phyloP scores from a whole-genome alignment of 2,888 invertebrate genomes.

The Pterostichus madidus region DNA sequence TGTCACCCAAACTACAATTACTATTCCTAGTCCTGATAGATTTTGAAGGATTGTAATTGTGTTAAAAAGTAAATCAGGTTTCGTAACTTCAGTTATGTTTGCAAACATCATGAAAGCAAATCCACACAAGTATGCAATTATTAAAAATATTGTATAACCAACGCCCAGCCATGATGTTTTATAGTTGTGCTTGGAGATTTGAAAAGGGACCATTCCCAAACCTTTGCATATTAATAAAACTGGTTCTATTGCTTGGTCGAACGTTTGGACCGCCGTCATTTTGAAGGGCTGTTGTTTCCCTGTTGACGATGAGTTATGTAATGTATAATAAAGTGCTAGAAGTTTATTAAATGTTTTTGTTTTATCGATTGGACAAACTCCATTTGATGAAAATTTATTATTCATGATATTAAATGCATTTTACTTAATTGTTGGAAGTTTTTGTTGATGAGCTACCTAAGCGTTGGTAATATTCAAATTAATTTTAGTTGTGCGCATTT shows the following conservation, averaged over 20 bases:
- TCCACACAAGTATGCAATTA: slow-evolving; percentile 48
- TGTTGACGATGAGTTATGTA: background rate
- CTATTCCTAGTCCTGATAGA: slow-evolving; percentile 58
- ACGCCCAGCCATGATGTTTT: slow-evolving; percentile 66
- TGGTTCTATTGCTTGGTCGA: slow-evolving; percentile 68
- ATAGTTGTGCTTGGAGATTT: slow-evolving; percentile 66
- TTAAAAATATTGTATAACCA: slow-evolving; percentile 46
- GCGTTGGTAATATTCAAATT: slow-evolving; percentile 8
- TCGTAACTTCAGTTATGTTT: slow-evolving; percentile 4
- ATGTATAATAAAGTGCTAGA: background rate
- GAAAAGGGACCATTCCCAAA: slow-evolving; percentile 68
- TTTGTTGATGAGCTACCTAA: background rate
- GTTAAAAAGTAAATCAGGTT: slow-evolving; percentile 45
- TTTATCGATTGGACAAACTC: slow-evolving; percentile 24
- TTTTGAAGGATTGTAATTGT: slow-evolving; percentile 63
- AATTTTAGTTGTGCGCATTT: slow-evolving; percentile 69
- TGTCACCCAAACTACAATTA: slow-evolving; percentile 68
- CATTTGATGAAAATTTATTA: slow-evolving; percentile 56
- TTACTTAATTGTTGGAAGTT: slow-evolving; percentile 56
- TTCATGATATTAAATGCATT: slow-evolving; percentile 58
- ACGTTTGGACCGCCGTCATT: slow-evolving; percentile 57
- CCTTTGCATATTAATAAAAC: slow-evolving; percentile 67
- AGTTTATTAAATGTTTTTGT: background rate
- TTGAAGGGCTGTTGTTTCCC: background rate
- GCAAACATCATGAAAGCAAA: slow-evolving; percentile 48